Base-by-base conservation (phyloP, 2,888 invertebrate species). In the Erynnis tages region DNA sequence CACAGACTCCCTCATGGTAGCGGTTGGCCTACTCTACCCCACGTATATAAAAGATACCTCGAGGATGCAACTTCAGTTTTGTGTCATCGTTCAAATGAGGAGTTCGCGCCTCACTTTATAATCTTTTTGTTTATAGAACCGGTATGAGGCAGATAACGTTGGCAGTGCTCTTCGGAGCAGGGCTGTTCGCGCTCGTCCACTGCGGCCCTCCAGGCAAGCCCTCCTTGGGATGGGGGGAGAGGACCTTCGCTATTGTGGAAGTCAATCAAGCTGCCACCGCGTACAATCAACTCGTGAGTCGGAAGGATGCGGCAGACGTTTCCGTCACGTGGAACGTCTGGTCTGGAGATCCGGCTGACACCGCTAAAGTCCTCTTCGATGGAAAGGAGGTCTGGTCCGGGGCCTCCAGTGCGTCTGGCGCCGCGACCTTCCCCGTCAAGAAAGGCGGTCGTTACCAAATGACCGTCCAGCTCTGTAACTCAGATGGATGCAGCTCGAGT, bases 181-280 rank as follows among this genome's bases (percentile, higher is more conserved):
- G 71, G 57, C 60, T 73, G 17, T 56, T 72, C 40, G 74, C 69
- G 46, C 58, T 77, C 21, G 80, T 64, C 25, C 65, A 71, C 44
- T 74, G 75, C 59, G 80, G 66, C n/a, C 82, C 85, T 23, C 89
- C 89, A 0, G 89, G 89, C 16, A 83, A 79, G 54, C 85, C 89
- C 0, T 74, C 73, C 53, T 69, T 89, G 23, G 89, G 89, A 57
- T 89, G 89, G 89, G 89, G 89, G 0, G 89, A 89, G 58, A 71
- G 89, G 34, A 79, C 79, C 56, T 89, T 89, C 69, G 82, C 87
- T 3, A 82, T 89, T 59, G 73, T 89, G 14, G 89, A 89, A 65
- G 89, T 89, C 55, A 89, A 86, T 63, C 89, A 88, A 62, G 89
- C 88, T 6, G 89, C 89, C 10, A 89, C 89, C 1, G 89, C 89